Evolutionary conservation across 2,888 invertebrate genomes (phyloP).

Genomic region (Altica lythri): DNA sequence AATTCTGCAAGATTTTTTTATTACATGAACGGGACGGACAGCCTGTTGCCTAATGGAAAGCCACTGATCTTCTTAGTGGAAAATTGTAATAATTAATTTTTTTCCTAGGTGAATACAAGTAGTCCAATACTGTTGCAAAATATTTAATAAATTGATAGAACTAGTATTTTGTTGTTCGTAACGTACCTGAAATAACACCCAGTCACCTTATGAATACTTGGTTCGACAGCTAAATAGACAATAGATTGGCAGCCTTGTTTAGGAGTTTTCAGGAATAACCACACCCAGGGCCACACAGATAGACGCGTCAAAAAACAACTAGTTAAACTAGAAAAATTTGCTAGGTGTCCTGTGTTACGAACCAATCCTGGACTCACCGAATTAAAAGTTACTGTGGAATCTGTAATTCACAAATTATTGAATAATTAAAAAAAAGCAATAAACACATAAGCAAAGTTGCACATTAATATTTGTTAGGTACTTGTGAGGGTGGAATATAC

Average conservation of each 20-base stretch:
- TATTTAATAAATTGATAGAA: no score
- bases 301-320: conserved; percentile 61
- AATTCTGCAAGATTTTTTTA: no score
- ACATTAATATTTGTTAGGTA: no score
- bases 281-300: conserved; percentile 69
- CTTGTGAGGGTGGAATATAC: no score
- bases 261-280: conserved; percentile 70
- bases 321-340: conserved; percentile 60
- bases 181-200: conserved; percentile 76
- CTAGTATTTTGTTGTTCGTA: no score
- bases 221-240: conserved; percentile 68
- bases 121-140: no score
- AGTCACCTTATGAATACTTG: conserved; percentile 62
- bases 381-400: conserved; percentile 69
- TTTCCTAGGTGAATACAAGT: no score
- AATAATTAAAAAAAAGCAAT: not conserved
- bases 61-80: no score
- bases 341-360: conserved; percentile 65
- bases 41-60: no score
- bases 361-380: conserved; percentile 73
- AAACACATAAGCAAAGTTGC: conserved; percentile 2
- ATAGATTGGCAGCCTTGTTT: conserved; percentile 72
- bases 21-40: no score
- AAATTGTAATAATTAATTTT: no score
- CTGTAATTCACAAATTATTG: conserved; percentile 54